These are phyloP conservation scores for Bergia sp. DNA, from an alignment of 92 coral and sea anemone species.

Conservation along the genomic window DNA sequence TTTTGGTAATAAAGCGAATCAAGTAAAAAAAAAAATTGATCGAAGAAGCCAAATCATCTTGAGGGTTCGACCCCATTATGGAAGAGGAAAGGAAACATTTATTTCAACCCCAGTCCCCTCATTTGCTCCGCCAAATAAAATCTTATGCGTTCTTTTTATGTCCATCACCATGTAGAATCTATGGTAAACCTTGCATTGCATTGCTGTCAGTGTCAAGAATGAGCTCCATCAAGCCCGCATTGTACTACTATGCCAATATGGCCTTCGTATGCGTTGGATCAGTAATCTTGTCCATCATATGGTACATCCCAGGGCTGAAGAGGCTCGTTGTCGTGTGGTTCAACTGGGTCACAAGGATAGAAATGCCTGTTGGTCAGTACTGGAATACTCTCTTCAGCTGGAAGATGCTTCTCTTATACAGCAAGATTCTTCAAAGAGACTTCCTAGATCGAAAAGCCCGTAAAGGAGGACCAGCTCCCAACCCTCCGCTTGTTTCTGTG, in stretches of 20 bases:
- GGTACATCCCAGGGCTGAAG: conserved; percentile 51
- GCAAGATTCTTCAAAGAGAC: conserved; percentile 25
- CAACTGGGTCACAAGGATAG: conserved; percentile 37
- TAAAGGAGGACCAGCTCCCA: conserved; percentile 60
- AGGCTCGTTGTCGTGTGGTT: conserved; percentile 43
- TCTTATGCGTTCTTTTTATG: not conserved
- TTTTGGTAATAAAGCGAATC: too few species aligned
- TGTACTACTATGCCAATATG: conserved; percentile 18
- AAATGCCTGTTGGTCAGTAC: conserved; percentile 54
- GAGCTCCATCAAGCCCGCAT: not conserved
- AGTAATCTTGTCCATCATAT: conserved; percentile 11
- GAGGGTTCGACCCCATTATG: too few species aligned
- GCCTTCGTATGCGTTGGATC: not conserved
- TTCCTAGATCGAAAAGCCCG: conserved; percentile 61
- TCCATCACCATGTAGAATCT: not conserved
- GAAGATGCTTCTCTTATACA: conserved; percentile 48
- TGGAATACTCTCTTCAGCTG: conserved; percentile 62
- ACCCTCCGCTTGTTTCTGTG: conserved; percentile 63
- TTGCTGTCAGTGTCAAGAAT: not conserved
- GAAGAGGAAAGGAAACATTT: not conserved
- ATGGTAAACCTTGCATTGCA: not conserved
- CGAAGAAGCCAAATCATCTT: too few species aligned
- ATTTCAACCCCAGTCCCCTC: not conserved
- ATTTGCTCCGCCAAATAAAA: not conserved
- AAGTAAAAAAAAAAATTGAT: too few species aligned